phyloP scores from a whole-genome alignment of 2,113 vertebrate genomes.

The Acinonyx jubatus region DNA sequence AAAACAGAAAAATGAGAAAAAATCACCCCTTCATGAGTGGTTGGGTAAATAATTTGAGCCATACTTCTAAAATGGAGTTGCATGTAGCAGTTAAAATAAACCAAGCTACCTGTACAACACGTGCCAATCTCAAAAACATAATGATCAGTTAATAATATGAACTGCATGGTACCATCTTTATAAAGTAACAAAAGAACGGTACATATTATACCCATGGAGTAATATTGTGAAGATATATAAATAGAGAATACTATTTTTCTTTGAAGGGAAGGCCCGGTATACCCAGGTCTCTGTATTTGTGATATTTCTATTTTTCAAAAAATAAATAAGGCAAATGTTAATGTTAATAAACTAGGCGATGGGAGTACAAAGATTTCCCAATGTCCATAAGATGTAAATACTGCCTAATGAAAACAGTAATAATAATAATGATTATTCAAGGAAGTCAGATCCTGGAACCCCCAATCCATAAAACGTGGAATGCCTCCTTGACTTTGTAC shows the following conservation, averaged over 20 bases:
- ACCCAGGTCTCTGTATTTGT: background rate
- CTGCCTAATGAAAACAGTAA: background rate
- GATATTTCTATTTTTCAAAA: background rate
- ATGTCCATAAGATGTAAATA: background rate
- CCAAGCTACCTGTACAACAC: background rate
- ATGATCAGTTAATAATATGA: background rate
- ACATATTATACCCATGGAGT: no score
- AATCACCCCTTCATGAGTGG: background rate
- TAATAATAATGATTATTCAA: background rate
- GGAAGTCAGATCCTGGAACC: background rate
- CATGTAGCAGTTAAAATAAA: background rate
- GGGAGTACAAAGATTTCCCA: background rate
- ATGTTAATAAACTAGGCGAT: background rate
- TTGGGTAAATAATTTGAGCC: background rate
- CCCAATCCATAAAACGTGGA: rapidly evolving
- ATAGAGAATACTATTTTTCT: background rate
- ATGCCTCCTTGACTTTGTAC: background rate
- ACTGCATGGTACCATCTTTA: background rate
- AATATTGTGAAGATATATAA: background rate
- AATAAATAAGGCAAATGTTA: background rate
- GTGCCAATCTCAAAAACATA: background rate
- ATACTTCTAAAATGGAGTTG: background rate
- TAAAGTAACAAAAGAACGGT: background rate
- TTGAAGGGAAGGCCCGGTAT: background rate
- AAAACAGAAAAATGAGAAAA: background rate